Evolutionary conservation across 2,888 invertebrate genomes (phyloP).

Genomic region (Nowickia ferox): DNA sequence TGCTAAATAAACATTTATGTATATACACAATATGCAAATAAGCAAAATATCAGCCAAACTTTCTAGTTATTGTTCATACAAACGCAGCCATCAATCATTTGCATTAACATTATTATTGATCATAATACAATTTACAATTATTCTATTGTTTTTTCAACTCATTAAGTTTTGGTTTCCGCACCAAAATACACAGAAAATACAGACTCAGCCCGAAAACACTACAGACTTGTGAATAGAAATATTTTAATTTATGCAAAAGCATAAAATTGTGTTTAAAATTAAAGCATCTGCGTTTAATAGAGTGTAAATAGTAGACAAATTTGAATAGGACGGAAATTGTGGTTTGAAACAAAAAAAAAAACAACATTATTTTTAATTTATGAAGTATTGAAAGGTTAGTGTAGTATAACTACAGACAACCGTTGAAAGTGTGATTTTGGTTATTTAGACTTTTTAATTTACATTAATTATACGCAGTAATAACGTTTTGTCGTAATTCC

Average conservation of each 20-base stretch:
- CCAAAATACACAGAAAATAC: background rate
- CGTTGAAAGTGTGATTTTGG: background rate
- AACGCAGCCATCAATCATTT: slow-evolving; percentile 56
- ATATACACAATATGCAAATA: slow-evolving; percentile 23
- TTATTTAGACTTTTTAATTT: background rate
- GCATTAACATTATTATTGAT: slow-evolving; percentile 42
- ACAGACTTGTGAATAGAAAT: background rate
- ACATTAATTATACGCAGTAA: background rate
- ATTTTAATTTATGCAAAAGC: slow-evolving; percentile 34
- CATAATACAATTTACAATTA: slow-evolving; percentile 48
- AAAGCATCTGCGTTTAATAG: slow-evolving; percentile 48
- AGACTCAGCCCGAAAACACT: background rate
- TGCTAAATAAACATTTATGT: slow-evolving; percentile 5
- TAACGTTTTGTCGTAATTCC: background rate
- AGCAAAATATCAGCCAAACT: slow-evolving; percentile 37
- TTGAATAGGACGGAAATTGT: background rate
- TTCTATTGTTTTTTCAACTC: slow-evolving; percentile 46
- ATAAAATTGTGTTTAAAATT: slow-evolving; percentile 28
- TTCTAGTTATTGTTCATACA: slow-evolving; percentile 12
- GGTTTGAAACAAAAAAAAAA: background rate
- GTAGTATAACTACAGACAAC: background rate
- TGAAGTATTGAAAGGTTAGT: background rate
- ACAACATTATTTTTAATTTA: background rate
- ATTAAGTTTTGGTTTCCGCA: slow-evolving; percentile 38
- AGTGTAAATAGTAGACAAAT: slow-evolving; percentile 32